A percentile compares a stretch with the other conserved stretches of the same genome.
phyloP scores from a whole-genome alignment of 2,888 invertebrate species.

The Carterocephalus palaemon region DNA sequence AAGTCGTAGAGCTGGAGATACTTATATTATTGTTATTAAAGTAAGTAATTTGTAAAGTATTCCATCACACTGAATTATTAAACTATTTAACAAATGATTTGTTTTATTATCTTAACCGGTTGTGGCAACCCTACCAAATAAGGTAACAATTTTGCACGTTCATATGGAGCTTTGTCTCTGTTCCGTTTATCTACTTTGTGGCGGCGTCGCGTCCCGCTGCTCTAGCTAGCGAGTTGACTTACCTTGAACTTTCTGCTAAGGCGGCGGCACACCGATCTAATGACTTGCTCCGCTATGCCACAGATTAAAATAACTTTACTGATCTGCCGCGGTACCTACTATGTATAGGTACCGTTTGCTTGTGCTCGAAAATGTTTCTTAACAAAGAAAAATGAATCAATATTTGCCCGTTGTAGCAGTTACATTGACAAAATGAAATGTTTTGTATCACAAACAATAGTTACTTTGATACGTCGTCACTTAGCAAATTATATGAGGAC shows the following conservation, averaged over 20 bases:
- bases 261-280: not conserved
- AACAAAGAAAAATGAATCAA: not conserved
- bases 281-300: not conserved
- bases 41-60: no score
- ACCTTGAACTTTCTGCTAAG: constrained; percentile 11
- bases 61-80: no score
- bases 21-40: no score
- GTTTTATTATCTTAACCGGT: no score
- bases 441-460: constrained; percentile 1
- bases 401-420: not conserved
- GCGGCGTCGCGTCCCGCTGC: not conserved
- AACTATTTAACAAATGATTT: no score
- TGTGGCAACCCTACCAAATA: no score
- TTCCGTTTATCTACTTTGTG: no score
- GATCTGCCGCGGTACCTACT: not conserved
- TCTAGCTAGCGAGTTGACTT: constrained; percentile 8
- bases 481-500: not conserved
- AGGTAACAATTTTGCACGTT: no score
- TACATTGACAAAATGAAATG: not conserved
- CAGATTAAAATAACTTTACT: not conserved
- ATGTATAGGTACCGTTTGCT: not conserved
- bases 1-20: no score
- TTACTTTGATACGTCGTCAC: not conserved
- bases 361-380: not conserved
- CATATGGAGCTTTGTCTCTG: no score